Evolutionary conservation across 2,113 vertebrate genomes (phyloP), one percentile per base, ranked within the genome.

Genomic region (Pipra filicauda): DNA sequence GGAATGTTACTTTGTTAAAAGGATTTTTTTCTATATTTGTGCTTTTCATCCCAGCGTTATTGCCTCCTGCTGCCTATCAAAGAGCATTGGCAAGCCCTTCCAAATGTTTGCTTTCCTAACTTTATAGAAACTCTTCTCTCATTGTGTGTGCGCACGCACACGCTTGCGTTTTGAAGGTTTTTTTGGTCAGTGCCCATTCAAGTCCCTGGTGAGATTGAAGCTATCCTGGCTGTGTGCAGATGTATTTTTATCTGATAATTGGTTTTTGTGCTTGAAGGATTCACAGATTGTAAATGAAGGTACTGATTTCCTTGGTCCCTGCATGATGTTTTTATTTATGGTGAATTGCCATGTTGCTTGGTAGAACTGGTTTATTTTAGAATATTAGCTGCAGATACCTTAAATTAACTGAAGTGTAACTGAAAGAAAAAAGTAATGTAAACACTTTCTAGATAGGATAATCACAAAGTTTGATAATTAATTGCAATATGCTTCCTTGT

Each of bases 191-290:
- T 86, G 84, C 59, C 82, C 37, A 26, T 78, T 89, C 55, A 91
- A 66, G 31, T 61, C 41, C 37, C 67, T 21, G 6, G 61, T 75
- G 57, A 69, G 54, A 76, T 48, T 74, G 66, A 87, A 97, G 69
- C 89, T 7, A 1, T 93, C 51, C 58, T 89, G 76, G 31, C 66
- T 90, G 27, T 73, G n/a, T 85, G 70, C 54, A 81, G 58, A 77
- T 95, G 59, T 96, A 3, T 92, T 96, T 96, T 96, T 95, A 73
- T 85, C 85, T 91, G 77, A 86, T 84, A 93, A 95, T 94, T 96
- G 77, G 49, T 91, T 97, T 94, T 93, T 78, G 70, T 67, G 37
- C 93, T 89, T 91, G 85, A 96, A 80, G 80, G 86, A 91, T 91
- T 95, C 72, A 65, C 81, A 76, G 65, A 8, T 70, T 76, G 62